A percentile compares a stretch with the other conserved stretches of the same genome.
Evolutionary conservation across 2,113 vertebrate species (phyloP).

Genomic region (Leptosomus discolor): DNA sequence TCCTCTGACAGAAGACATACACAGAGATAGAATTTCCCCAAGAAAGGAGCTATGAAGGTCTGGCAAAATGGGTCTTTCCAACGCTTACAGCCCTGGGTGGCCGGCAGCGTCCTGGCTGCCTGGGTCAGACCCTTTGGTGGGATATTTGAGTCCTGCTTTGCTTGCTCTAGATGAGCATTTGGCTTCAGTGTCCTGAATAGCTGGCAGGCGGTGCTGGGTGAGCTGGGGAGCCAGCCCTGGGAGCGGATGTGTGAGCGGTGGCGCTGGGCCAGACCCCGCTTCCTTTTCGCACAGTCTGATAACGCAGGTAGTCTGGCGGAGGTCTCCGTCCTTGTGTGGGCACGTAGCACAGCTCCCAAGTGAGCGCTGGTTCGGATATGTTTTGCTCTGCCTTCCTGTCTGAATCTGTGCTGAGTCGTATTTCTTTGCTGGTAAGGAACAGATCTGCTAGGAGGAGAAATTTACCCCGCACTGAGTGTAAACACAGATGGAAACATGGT

Average conservation of each 20-base stretch:
- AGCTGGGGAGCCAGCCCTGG: background rate
- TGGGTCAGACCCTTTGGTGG: background rate
- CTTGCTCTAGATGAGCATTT: background rate
- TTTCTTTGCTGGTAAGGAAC: background rate
- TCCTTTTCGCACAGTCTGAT: background rate
- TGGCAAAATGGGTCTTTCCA: background rate
- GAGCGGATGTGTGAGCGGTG: background rate
- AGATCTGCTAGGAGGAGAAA: constrained; percentile 10
- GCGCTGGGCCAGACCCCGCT: background rate
- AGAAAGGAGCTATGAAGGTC: background rate
- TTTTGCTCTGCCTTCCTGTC: constrained; percentile 16
- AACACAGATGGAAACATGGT: constrained; percentile 39
- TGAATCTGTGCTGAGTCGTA: background rate
- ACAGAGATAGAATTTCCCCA: background rate
- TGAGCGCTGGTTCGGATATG: background rate
- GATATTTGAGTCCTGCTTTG: background rate
- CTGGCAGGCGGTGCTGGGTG: background rate
- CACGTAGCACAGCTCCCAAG: background rate
- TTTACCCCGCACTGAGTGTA: background rate
- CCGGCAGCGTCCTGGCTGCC: background rate
- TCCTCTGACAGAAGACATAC: background rate
- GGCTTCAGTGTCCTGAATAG: background rate
- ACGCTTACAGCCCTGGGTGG: background rate
- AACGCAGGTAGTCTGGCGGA: background rate
- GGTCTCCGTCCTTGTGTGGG: background rate